Base-by-base conservation (phyloP, 1,140 invertebrate genomes). In the Drosophila cardini region DNA sequence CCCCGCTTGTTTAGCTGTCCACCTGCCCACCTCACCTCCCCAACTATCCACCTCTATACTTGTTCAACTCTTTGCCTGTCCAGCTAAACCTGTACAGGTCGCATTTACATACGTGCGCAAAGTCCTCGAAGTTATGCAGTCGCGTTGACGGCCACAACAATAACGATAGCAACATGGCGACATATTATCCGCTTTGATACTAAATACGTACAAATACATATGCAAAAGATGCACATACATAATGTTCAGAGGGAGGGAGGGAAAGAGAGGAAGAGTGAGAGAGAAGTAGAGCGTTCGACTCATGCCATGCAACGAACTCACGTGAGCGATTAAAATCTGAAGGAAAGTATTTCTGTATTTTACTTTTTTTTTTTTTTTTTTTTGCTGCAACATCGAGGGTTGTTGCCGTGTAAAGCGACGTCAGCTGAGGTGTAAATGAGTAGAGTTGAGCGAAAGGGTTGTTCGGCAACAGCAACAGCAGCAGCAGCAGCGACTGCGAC, bases 291-390 rank as follows among this genome's bases (percentile, higher is more conserved):
- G 9, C 18, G 13, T 48, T 50, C 16, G 32, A 13, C 50, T 15
- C 52, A 36, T 42, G 38, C 36, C 53, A 60, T 57, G 72, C 53
- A 78, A 70, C 69, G 77, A 70, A 81, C 81, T 89, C 85, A 89
- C 85, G 85, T 89, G 85, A 89, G 81, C 85, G 85, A 89, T 89
- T 89, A 89, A 86, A 89, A 89, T 90, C 85, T 84, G 71, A 85
- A 90, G 56, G 81, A 90, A 89, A 86, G 83, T 77, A 89, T 86
- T 86, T 83, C 76, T 83, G 80, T 81, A 87, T 86, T 69, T 21
- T 38, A 16, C 55, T 61, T 63, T 42, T 30, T 60, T 70, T 60
- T 67, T 67, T 58, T 57, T n/a, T n/a, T n/a, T n/a, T n/a, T 50
- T 73, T 43, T 56, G 50, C 68, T 63, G 46, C 75, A 68, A 48